These are phyloP conservation scores for Cheirogaleus major DNA, from an alignment of 2,797 vertebrate genomes.

Conservation along the genomic window DNA sequence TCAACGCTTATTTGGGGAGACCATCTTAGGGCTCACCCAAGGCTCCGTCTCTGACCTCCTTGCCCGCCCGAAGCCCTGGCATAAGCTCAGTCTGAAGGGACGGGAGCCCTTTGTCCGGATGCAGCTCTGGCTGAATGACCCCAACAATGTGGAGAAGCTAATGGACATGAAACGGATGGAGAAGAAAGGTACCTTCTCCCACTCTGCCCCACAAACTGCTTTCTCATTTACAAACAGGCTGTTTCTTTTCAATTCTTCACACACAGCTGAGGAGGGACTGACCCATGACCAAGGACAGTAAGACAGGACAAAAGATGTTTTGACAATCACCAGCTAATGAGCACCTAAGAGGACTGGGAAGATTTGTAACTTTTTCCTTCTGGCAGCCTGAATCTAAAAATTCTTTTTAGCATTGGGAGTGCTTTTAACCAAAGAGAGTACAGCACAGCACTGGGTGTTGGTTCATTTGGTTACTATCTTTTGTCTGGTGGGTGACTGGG, in stretches of 20 bases:
- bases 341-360: neutral
- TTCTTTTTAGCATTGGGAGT: neutral
- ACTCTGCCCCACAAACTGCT: neutral
- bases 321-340: neutral
- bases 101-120: slow-evolving; percentile 98
- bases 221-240: neutral
- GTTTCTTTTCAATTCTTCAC: slow-evolving; percentile 11
- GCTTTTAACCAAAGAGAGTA: neutral
- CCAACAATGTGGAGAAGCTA: slow-evolving; percentile 98
- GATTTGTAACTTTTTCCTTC: neutral
- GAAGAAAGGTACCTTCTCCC: slow-evolving; percentile 94
- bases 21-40: slow-evolving; percentile 98
- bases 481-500: too few relatives aligned
- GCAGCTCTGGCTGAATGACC: slow-evolving; percentile 99
- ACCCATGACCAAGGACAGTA: neutral
- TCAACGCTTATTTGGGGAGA: slow-evolving; percentile 98
- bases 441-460: neutral
- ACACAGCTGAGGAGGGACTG: neutral
- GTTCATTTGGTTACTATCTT: neutral
- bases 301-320: neutral
- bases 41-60: slow-evolving; percentile 99
- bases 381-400: neutral
- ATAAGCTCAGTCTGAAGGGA: slow-evolving; percentile 99
- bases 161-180: slow-evolving; percentile 99
- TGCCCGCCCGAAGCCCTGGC: slow-evolving; percentile 99